Base-by-base conservation (phyloP, 2,888 invertebrate genomes). In the Lasioglossum lativentre region DNA sequence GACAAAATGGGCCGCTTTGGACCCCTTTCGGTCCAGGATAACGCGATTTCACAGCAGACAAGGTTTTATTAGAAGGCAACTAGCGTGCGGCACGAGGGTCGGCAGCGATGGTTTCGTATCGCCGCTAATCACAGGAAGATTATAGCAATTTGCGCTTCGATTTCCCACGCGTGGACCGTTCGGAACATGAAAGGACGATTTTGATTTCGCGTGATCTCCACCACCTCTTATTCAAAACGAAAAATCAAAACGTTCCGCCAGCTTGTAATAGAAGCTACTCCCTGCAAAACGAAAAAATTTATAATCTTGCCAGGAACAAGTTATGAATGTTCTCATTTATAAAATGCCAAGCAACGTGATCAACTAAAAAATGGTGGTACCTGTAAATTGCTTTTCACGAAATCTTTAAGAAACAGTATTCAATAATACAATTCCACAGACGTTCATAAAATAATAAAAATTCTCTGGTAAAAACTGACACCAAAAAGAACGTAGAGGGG, bases 121-220 rank as follows among this genome's bases (percentile, higher is more conserved):
- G 63, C 59, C 63, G 75, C 66, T 78, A 70, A 78, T 78, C 70
- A 56, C 27, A 40, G n/a, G 56, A 52, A 71, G 52, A 42, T 78
- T 30, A n/a, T 56, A 71, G 40, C 38, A 71, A 78, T 71, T 68
- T 70, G 19, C 52, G 38, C 19, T 76, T 76, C 47, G 34, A 66
- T 59, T 59, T 59, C 59, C 59, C 59, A 52, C 52, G 52, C 23
- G 52, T 52, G 59, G 59, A 14, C 59, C 59, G 59, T 59, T 2
- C 27, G 16, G 59, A 52, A 23, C 52, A 52, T 52, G 52, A 52
- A 52, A 23, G 52, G 23, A 52, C 52, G 52, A 52, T 59, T 59
- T 59, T n/a, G 59, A 59, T 59, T 27, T 52, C 52, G 52, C 52
- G 8, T 2, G 52, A 8, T 23, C 52, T 8, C 52, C 52, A 23